These are phyloP conservation scores for Baccha elongata DNA, from an alignment of 2,888 invertebrate genomes.

Conservation along the genomic window DNA sequence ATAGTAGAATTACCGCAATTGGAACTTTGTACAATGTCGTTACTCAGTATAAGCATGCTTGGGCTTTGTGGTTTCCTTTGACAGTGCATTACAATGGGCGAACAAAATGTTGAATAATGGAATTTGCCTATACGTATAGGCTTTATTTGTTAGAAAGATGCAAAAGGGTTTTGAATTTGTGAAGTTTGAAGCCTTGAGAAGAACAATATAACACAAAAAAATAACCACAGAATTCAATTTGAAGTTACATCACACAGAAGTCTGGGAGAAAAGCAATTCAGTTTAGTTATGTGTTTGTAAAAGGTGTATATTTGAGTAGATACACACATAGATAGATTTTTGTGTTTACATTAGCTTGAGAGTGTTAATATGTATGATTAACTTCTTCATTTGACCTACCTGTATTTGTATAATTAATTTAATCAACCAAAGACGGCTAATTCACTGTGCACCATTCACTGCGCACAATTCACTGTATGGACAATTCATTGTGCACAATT, in stretches of 20 bases:
- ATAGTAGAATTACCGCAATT: neutral
- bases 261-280: neutral
- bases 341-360: too few species aligned
- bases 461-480: too few species aligned
- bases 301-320: too few species aligned
- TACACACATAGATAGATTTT: too few species aligned
- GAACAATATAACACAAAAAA: neutral
- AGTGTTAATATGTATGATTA: too few species aligned
- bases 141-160: neutral
- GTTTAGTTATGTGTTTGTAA: too few species aligned
- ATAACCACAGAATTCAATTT: constrained; percentile 4
- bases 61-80: constrained; percentile 4
- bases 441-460: too few species aligned
- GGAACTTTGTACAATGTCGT: neutral
- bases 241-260: neutral
- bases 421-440: too few species aligned
- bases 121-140: too few species aligned
- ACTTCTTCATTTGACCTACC: too few species aligned
- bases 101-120: neutral
- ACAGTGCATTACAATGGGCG: neutral
- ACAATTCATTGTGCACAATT: too few species aligned
- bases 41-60: neutral
- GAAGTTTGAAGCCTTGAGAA: neutral
- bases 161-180: neutral
- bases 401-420: too few species aligned